These are phyloP conservation scores for Lamprologus lemairii DNA, from an alignment of 2,113 vertebrate genomes.

Conservation along the genomic window DNA sequence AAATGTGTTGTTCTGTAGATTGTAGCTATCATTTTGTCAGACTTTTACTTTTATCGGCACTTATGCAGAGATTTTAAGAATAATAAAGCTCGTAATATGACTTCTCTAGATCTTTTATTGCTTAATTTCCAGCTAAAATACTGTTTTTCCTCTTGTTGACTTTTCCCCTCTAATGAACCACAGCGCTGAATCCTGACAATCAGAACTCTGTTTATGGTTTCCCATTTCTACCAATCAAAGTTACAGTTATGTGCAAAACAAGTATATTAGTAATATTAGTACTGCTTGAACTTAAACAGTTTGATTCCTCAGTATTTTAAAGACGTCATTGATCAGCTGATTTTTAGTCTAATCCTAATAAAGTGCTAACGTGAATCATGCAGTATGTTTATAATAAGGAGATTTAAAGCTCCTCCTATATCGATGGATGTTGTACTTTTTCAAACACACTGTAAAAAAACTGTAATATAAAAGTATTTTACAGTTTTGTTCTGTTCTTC, in stretches of 20 bases:
- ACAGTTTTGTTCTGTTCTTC: fast-evolving
- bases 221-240: background rate
- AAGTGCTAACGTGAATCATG: background rate
- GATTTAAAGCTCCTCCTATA: background rate
- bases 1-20: background rate
- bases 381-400: background rate
- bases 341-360: background rate
- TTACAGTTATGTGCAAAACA: background rate
- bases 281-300: background rate
- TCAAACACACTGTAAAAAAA: background rate
- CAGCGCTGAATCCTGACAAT: background rate
- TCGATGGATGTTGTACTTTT: background rate
- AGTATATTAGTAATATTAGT: background rate
- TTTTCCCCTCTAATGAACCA: background rate
- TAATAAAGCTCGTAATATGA: background rate
- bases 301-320: background rate
- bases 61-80: background rate
- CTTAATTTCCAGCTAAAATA: background rate
- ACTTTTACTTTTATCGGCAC: background rate
- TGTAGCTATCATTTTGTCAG: background rate
- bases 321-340: background rate
- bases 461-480: background rate
- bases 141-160: background rate
- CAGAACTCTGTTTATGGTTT: background rate
- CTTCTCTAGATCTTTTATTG: background rate